Base-by-base conservation (phyloP, 35 echinoderm and acorn worm species). In the Heliocidaris erythrogramma region DNA sequence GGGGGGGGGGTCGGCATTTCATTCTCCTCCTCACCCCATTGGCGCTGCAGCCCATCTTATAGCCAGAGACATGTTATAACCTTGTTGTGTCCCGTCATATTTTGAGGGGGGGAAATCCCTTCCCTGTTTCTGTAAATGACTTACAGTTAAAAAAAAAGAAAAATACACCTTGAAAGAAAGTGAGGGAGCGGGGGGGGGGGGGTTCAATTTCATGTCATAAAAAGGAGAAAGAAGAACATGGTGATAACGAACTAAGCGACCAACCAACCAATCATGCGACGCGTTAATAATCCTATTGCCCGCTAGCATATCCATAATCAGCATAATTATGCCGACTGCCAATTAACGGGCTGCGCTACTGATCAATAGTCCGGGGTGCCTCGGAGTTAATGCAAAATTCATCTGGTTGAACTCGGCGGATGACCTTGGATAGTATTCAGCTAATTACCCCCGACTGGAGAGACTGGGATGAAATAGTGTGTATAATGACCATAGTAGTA, bases 261-360 rank as follows among this genome's bases (percentile, higher is more conserved):
- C 17, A 78, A 78, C 18, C 65, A 78, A 0, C 65, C 65, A 78
- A 78, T 78, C 65, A 78, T 78, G 65, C 65, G 65, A 78, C 21
- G 65, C 65, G 65, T 14, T 89, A 14, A 32, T 89, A 89, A 89
- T 88, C 86, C 30, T 88, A 89, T 89, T 89, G 87, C 32, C 87
- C 87, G 31, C 32, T 32, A 89, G 87, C 87, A 24, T 35, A 42
- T 35, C 47, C 87, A 89, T 89, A 89, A 89, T 89, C 87, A 89
- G 87, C 87, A 89, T 89, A 89, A 89, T 89, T 48, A 89, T 48
- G 30, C 87, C 87, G 31, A 89, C 29, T 89, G 31, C 87, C 87
- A 89, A 89, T 89, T 89, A 89, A 89, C 32, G 87, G 31, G 14
- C 30, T 42, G 31, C 87, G 47, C 87, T 27, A 13, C 24, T 47